Evolutionary conservation across 2,797 vertebrate species (phyloP).

Genomic region (Sebastiscus tertius): DNA sequence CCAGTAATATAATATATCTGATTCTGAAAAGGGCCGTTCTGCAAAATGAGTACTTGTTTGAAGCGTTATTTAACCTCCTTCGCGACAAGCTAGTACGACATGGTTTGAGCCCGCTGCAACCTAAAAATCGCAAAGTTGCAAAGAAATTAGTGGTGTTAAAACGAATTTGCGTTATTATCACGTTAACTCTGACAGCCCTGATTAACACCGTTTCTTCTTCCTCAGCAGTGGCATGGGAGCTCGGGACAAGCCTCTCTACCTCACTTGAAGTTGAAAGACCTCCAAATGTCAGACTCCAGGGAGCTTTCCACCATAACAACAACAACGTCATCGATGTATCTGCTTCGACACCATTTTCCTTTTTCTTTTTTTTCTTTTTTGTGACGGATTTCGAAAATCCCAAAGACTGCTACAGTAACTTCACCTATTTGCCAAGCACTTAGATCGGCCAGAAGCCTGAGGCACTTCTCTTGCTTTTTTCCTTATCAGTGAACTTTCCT

Average conservation of each 20-base stretch:
- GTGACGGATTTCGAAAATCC: slow-evolving; percentile 86
- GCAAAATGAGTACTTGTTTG: too few relatives aligned
- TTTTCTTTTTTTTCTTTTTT: slow-evolving; percentile 58
- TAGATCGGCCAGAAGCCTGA: slow-evolving; percentile 85
- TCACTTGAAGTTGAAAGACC: slow-evolving; percentile 93
- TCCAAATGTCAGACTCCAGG: slow-evolving; percentile 86
- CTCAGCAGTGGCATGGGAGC: slow-evolving; percentile 92
- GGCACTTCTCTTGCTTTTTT: slow-evolving; percentile 70
- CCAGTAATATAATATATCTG: too few relatives aligned
- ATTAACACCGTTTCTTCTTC: slow-evolving; percentile 26
- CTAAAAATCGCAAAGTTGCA: too few relatives aligned
- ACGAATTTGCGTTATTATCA: too few relatives aligned
- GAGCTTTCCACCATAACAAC: slow-evolving; percentile 77
- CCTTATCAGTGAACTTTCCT: slow-evolving; percentile 4
- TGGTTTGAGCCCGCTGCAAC: too few relatives aligned
- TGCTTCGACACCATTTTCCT: slow-evolving; percentile 71
- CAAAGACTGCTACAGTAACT: slow-evolving; percentile 83
- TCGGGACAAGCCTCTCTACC: slow-evolving; percentile 99
- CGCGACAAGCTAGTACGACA: too few relatives aligned
- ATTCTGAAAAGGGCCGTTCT: too few relatives aligned
- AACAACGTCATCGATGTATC: slow-evolving; percentile 77
- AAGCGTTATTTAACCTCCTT: too few relatives aligned
- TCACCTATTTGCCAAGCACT: slow-evolving; percentile 88
- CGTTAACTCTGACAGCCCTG: too few relatives aligned
- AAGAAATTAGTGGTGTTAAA: too few relatives aligned